A percentile compares a stretch with the other conserved stretches of the same genome.
These are phyloP conservation scores for Drosophila kepulauana DNA, from an alignment of 1,140 invertebrate genomes.

Conservation along the genomic window DNA sequence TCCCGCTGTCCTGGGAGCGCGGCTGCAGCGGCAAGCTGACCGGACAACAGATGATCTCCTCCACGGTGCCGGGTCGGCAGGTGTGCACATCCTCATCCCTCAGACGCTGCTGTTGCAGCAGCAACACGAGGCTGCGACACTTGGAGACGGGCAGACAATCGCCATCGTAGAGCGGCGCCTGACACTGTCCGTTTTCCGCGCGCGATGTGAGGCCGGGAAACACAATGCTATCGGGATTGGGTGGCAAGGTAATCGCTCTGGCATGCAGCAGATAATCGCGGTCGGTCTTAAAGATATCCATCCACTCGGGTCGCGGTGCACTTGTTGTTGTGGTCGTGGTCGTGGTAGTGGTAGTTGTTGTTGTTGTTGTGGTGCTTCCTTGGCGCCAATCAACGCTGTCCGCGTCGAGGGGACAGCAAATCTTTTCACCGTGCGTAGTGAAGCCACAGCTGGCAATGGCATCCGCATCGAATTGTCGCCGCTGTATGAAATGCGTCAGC, in stretches of 20 bases:
- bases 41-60: constrained; percentile 73
- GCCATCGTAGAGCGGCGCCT: constrained; percentile 61
- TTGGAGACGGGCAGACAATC: constrained; percentile 47
- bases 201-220: constrained; percentile 6
- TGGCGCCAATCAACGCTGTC: background rate
- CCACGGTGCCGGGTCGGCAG: constrained; percentile 45
- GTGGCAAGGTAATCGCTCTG: background rate
- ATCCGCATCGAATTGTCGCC: constrained; percentile 15
- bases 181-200: constrained; percentile 15
- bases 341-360: background rate
- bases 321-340: background rate
- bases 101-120: constrained; percentile 51
- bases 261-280: constrained; percentile 44
- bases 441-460: constrained; percentile 59
- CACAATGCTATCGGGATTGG: constrained; percentile 2
- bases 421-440: constrained; percentile 56
- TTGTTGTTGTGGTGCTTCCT: background rate
- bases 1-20: constrained; percentile 22
- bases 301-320: constrained; percentile 31
- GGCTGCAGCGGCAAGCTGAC: constrained; percentile 49
- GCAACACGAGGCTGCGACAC: constrained; percentile 46
- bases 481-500: constrained; percentile 31
- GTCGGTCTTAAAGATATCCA: constrained; percentile 51
- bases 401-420: constrained; percentile 64
- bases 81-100: constrained; percentile 59